Percentiles rank a stretch among this genome's conserved stretches.
Conservation (phyloP, 2,888 invertebrate genomes). For the Lasioglossum vierecki region DNA sequence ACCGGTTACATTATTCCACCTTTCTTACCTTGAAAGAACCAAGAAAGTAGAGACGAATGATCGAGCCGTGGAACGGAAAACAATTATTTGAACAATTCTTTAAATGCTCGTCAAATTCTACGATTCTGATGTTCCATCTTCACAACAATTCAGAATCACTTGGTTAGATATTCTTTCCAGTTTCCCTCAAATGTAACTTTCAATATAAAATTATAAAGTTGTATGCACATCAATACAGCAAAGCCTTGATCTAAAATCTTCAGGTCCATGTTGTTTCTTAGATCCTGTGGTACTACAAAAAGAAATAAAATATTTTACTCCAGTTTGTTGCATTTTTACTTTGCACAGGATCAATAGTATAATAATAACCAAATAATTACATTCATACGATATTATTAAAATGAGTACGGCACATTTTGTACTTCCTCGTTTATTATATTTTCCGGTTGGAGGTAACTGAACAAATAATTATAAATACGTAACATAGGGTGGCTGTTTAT, state of each 20-base stretch:
- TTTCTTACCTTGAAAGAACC: background rate
- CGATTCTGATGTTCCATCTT: background rate
- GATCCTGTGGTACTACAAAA: too few relatives aligned
- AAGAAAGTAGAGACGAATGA: background rate
- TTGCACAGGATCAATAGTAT: background rate
- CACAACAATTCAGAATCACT: background rate
- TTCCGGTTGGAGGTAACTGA: background rate
- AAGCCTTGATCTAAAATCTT: too few relatives aligned
- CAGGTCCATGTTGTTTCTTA: too few relatives aligned
- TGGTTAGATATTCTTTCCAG: background rate
- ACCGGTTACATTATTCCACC: background rate
- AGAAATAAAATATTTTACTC: background rate
- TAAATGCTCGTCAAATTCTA: background rate
- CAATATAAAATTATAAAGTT: background rate
- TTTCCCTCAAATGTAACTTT: background rate
- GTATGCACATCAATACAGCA: background rate
- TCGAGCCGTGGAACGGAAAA: background rate
- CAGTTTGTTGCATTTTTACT: background rate
- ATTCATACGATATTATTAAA: background rate
- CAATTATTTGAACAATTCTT: background rate
- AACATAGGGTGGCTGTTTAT: background rate
- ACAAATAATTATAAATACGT: background rate
- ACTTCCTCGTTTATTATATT: background rate
- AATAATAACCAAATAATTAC: background rate
- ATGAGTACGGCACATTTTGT: background rate